Evolutionary conservation across 2,888 invertebrate genomes (phyloP), one percentile per base, ranked within the genome.

Genomic region (Creontiades dilutus): DNA sequence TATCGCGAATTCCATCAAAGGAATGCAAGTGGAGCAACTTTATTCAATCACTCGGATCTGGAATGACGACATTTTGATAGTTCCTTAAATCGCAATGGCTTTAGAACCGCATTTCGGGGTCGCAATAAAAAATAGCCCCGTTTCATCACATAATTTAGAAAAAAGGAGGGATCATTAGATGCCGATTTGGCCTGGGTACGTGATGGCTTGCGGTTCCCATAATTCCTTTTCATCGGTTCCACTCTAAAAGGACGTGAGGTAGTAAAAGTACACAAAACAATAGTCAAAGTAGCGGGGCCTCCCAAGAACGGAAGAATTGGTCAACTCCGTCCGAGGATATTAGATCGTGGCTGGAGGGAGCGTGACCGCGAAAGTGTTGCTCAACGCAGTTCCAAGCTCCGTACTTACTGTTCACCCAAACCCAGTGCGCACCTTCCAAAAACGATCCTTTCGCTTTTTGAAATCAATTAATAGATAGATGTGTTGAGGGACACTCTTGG

Each of bases 141-240:
- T 68, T 68, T 68, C 68, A 68, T 68, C 68, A 68, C 68, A 68
- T 68, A 68, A 68, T 27, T 68, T 23, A 23, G 23, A 68, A 23
- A 68, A 68, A 68, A 68, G 68, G 19, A n/a, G n/a, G 23, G 68
- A 68, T 23, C 68, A 68, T 68, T 68, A 68, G 68, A 23, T 68
- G 68, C 68, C 19, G 68, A 19, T 12, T 27, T 68, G 23, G 7
- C 12, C 19, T 1, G 23, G 78, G 78, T 78, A 78, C 78, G 78
- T 78, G 78, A 78, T n/a, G 68, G 78, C 12, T 28, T 78, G 78
- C 78, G 78, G 78, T 78, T 78, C 46, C 78, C 28, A 78, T 78
- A 78, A 78, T 78, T 78, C 78, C 78, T 68, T 68, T 68, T 68
- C 68, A 68, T 68, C 68, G 68, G 68, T 27, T 68, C 68, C 68